Base-by-base conservation (phyloP, 2,113 vertebrate species). In the Odocoileus hemionus region DNA sequence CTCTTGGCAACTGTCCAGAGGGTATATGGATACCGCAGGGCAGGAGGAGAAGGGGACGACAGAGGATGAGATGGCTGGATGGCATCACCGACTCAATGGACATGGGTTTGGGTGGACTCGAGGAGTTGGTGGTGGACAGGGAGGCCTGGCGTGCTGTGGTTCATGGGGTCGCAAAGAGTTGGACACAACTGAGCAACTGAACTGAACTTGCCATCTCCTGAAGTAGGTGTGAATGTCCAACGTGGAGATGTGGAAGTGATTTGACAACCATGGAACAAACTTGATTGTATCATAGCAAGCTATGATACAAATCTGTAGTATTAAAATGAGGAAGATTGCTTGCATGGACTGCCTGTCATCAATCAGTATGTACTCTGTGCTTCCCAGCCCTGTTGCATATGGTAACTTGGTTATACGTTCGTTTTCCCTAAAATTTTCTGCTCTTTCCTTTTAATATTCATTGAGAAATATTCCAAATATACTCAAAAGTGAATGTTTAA, bases 321-420 rank as follows among this genome's bases (percentile, higher is more conserved):
- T 85, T 88, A 39, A 87, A 94, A 88, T 55, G 67, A 58, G 91
- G 47, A 52, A 26, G 47, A 2, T 10, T 6, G 52, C 4, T 36
- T 39, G 7, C 33, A 1, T 33, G 86, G 78, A 16, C 33, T 26
- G 50, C 28, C 80, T 57, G 52, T 52, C 47, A 17, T 58, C 64
- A 30, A 0, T 16, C 21, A 6, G 52, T 9, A 43, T 14, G 19
- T 10, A 1, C 0, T 6, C 15, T 54, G 43, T 3, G 19, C 16
- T 43, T 94, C 67, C 33, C 61, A 17, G 21, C 3, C 14, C 28
- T 52, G 15, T 47, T 55, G 15, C 33, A 7, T 13, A 15, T 0
- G 26, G 14, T 14, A 12, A 47, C 15, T 61, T 67, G 50, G 8
- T 54, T 45, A 54, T 5, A 25, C 3, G 9, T 91, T 85, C 67